Evolutionary conservation across 2,797 vertebrate species (phyloP), one percentile per base, ranked within the genome.

Genomic region (Chelon auratus): DNA sequence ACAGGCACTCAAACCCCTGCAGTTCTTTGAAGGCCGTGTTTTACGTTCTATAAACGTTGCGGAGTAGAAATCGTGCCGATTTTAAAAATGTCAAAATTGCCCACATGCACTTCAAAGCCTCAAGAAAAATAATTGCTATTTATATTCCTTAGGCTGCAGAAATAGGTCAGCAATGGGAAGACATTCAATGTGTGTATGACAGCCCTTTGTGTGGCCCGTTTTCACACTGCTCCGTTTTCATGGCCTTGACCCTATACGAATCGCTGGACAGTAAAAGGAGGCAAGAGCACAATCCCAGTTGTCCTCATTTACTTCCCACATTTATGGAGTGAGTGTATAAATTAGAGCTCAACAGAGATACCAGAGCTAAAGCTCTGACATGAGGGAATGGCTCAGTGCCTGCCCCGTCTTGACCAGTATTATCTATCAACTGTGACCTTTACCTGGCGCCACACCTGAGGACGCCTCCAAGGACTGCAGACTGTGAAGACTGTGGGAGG

Each of bases 351-450:
- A 53, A 71, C 75, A 61, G 77, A 72, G 67, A 33, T 26, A 48
- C 20, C 59, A 75, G 43, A 45, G 36, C 33, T 66, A 42, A 60
- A 73, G 43, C 63, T 70, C 12, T 65, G 73, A 72, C 64, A 72
- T 77, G 39, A 71, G 36, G 52, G 47, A 79, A 68, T 62, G 58
- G 52, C 69, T 66, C 36, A 43, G 47, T 13, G 24, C 15, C 54
- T 73, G 75, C 60, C 72, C 54, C 33, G 43, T 59, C 57, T 66
- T 47, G 33, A 45, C 54, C 61, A 26, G 37, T 48, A 65, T 81
- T 69, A 86, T 87, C 85, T 68, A 77, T 88, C 75, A 85, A 45
- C 51, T 15, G 2, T 75, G 75, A 89, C 79, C 68, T 81, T 87
- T 88, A 91, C 88, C 87, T 66, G 69, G 62, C 30, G 71, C 39